Evolutionary conservation across 2,797 vertebrate genomes (phyloP).

Genomic region (Diplodus puntazzo): DNA sequence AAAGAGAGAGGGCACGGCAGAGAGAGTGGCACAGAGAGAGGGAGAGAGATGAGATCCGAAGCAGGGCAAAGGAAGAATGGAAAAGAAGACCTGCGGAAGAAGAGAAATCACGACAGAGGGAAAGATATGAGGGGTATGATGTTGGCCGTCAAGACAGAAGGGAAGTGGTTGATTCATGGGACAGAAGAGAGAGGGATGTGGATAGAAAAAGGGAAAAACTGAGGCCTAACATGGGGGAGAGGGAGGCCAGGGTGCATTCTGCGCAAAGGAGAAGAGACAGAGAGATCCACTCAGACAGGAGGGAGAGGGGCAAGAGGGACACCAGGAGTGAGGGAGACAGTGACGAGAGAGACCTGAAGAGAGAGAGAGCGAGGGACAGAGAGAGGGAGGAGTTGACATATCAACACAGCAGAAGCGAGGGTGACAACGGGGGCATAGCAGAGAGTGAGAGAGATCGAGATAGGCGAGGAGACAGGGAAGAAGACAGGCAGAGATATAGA

Average conservation of each 20-base stretch:
- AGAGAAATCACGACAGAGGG: conserved; percentile 52
- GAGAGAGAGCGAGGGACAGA: conserved; percentile 56
- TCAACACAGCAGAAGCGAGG: conserved; percentile 75
- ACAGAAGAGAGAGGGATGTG: conserved; percentile 61
- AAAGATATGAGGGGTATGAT: conserved; percentile 60
- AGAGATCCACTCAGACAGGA: conserved; percentile 54
- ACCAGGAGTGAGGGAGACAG: conserved; percentile 75
- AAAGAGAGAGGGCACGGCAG: conserved; percentile 54
- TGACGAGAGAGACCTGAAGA: conserved; percentile 67
- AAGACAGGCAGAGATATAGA: conserved; percentile 48
- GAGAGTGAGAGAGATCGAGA: conserved; percentile 46
- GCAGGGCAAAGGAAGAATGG: conserved; percentile 43
- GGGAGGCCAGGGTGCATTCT: conserved; percentile 48
- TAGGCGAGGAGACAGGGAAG: conserved; percentile 37
- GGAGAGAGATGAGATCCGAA: conserved; percentile 45
- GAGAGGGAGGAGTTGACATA: conserved; percentile 50
- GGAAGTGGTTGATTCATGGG: conserved; percentile 55
- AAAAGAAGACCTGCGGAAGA: conserved; percentile 60
- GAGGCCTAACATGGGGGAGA: conserved; percentile 41
- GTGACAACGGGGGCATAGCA: conserved; percentile 56
- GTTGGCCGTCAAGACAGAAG: conserved; percentile 57
- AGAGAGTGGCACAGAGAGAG: conserved; percentile 58
- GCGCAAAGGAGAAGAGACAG: conserved; percentile 57
- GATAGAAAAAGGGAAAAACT: conserved; percentile 62
- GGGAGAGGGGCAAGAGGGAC: conserved; percentile 63